phyloP scores from a whole-genome alignment of 2,797 vertebrate species.

The Apodemus agrarius region DNA sequence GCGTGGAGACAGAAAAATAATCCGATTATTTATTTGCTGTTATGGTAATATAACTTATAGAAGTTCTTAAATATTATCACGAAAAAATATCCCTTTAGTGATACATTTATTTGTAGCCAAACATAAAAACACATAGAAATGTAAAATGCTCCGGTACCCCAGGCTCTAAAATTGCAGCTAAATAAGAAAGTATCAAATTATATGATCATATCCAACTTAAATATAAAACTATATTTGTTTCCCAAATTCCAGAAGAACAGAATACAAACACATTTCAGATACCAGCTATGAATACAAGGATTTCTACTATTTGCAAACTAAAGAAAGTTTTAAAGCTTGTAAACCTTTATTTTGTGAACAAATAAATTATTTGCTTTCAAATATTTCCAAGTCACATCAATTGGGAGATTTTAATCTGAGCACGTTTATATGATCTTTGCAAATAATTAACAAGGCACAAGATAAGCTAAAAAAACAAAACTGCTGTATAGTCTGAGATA shows the following conservation, averaged over 20 bases:
- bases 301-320: conserved; percentile 12
- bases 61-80: not conserved
- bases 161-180: not conserved
- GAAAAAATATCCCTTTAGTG: not conserved
- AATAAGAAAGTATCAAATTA: not conserved
- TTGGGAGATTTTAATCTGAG: conserved; percentile 41
- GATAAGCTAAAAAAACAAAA: conserved; percentile 62
- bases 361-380: conserved; percentile 66
- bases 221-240: not conserved
- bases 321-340: not conserved
- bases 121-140: not conserved
- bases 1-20: not conserved
- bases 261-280: not conserved
- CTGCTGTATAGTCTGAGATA: conserved; percentile 4
- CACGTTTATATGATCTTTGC: conserved; percentile 43
- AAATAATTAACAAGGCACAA: conserved; percentile 73
- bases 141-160: not conserved
- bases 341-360: conserved; percentile 57
- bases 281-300: conserved; percentile 10
- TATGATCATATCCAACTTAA: not conserved
- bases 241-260: not conserved
- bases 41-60: not conserved
- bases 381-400: conserved; percentile 60
- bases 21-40: not conserved
- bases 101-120: not conserved